These are phyloP conservation scores for Arion vulgaris DNA, from an alignment of 1,140 invertebrate species.

Conservation along the genomic window DNA sequence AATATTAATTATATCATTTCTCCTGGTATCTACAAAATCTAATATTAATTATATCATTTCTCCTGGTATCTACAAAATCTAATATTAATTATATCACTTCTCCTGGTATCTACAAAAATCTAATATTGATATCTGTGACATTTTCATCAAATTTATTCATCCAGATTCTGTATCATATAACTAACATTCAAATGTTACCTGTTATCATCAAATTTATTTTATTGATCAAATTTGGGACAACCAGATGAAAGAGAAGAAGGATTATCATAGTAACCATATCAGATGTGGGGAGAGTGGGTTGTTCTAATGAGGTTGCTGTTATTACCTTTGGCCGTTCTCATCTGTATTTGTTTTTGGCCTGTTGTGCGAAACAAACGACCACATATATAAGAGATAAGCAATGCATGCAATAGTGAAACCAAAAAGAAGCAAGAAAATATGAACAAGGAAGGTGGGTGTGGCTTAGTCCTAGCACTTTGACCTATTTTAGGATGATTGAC, in stretches of 20 bases:
- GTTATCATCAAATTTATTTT: too few relatives aligned
- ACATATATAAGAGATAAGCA: background rate
- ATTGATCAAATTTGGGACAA: too few relatives aligned
- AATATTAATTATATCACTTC: too few relatives aligned
- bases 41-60: too few relatives aligned
- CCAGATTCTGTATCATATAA: too few relatives aligned
- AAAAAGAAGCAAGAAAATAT: background rate
- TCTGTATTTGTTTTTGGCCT: slow-evolving; percentile 41
- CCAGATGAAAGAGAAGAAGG: background rate
- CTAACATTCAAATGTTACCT: too few relatives aligned
- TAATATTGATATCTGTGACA: too few relatives aligned
- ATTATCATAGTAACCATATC: background rate
- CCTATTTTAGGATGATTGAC: background rate
- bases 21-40: too few relatives aligned
- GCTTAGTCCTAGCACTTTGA: background rate
- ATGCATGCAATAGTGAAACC: slow-evolving; percentile 2
- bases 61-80: too few relatives aligned
- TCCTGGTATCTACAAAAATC: too few relatives aligned
- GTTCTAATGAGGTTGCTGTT: background rate
- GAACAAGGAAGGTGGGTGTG: background rate
- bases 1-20: too few relatives aligned
- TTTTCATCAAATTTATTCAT: too few relatives aligned
- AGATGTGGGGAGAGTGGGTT: background rate
- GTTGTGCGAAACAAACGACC: slow-evolving; percentile 21
- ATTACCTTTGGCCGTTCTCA: slow-evolving; percentile 37